Evolutionary conservation across 2,888 invertebrate species (phyloP).

Genomic region (Caenorhabditis sp.): DNA sequence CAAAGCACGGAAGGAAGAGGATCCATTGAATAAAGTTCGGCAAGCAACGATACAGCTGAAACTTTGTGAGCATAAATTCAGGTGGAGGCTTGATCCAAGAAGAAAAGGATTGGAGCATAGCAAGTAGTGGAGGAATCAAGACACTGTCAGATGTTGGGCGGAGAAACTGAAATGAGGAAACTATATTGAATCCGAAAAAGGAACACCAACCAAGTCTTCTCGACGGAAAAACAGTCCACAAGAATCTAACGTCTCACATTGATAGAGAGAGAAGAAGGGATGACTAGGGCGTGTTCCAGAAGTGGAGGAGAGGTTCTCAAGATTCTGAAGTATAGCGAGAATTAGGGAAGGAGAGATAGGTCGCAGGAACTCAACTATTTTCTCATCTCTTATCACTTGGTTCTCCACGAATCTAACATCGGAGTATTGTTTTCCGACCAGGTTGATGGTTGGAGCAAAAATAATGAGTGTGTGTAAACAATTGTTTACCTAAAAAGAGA

Average conservation of each 20-base stretch:
- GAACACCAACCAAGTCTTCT: background rate
- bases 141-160: background rate
- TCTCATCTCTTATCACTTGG: conserved; percentile 17
- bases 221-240: background rate
- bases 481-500: background rate
- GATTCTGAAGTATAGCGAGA: background rate
- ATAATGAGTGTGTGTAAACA: background rate
- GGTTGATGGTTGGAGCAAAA: background rate
- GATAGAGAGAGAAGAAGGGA: background rate
- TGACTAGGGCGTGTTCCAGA: background rate
- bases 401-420: background rate
- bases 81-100: background rate
- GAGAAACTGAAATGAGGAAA: background rate
- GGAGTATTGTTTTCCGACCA: background rate
- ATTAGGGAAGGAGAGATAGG: background rate
- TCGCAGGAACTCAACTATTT: background rate
- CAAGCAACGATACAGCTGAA: conserved; percentile 3
- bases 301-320: no score
- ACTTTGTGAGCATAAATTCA: background rate
- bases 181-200: background rate
- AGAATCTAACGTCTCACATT: conserved; percentile 4
- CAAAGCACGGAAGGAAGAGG: background rate
- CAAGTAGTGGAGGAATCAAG: background rate
- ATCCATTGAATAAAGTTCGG: background rate
- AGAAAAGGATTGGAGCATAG: background rate